A percentile compares a stretch with the other conserved stretches of the same genome.
phyloP scores from a whole-genome alignment of 2,797 vertebrate species.

The Vespertilio murinus region DNA sequence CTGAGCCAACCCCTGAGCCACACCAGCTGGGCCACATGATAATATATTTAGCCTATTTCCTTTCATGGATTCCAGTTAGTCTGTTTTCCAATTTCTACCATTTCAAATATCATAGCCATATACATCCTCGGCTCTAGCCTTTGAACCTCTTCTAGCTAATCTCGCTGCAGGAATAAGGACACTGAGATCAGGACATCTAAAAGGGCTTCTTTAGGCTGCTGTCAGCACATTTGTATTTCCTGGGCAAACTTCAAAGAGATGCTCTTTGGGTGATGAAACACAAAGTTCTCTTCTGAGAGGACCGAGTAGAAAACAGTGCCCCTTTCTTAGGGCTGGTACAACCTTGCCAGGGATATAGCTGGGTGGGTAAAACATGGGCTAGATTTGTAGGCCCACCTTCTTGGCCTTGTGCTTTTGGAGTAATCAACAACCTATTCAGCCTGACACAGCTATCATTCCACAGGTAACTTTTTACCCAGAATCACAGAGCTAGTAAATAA shows the following conservation, averaged over 20 bases:
- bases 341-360: neutral
- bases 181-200: neutral
- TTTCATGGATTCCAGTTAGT: neutral
- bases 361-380: neutral
- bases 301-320: neutral
- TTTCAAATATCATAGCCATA: neutral
- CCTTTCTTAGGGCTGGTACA: neutral
- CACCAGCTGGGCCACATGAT: too few relatives aligned
- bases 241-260: neutral
- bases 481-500: neutral
- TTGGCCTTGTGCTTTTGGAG: neutral
- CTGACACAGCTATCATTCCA: neutral
- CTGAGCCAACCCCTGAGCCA: too few relatives aligned
- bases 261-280: neutral
- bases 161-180: neutral
- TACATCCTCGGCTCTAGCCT: neutral
- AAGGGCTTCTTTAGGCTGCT: neutral
- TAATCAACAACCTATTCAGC: neutral
- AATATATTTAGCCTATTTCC: neutral
- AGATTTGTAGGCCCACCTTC: neutral
- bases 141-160: neutral
- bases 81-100: neutral
- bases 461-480: neutral
- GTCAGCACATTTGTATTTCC: neutral
- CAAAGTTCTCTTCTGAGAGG: neutral